Percentiles rank a stretch among this genome's conserved stretches.
Evolutionary conservation across 2,888 invertebrate species (phyloP).

Genomic region (Mesoligia furuncula): DNA sequence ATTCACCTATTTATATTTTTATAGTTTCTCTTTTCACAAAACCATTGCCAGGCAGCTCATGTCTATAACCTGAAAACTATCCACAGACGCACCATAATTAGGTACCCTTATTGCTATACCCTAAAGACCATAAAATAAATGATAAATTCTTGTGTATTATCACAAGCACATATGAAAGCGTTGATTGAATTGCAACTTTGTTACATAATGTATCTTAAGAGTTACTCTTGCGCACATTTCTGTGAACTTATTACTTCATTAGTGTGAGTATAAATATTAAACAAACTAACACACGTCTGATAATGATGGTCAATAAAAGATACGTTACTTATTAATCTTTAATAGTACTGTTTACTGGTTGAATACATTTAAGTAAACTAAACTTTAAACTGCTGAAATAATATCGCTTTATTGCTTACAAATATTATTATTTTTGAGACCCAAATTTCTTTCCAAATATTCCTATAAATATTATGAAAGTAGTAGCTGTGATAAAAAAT

Average conservation of each 20-base stretch:
- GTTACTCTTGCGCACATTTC: conserved; percentile 34
- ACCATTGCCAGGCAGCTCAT: neutral
- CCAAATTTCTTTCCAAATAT: neutral
- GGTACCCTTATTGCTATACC: neutral
- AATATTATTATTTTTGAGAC: neutral
- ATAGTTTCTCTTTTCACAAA: neutral
- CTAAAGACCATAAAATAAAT: conserved; percentile 17
- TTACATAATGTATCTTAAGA: conserved; percentile 4
- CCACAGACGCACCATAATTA: neutral
- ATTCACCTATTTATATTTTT: neutral
- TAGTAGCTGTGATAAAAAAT: neutral
- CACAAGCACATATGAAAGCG: conserved; percentile 20
- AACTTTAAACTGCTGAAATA: neutral
- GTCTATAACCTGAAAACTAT: neutral
- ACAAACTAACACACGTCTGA: conserved; percentile 9
- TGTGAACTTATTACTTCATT: conserved; percentile 23
- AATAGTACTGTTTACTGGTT: neutral
- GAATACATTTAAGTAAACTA: neutral
- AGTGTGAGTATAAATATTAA: conserved; percentile 18
- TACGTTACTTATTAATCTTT: neutral
- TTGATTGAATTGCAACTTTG: conserved; percentile 46
- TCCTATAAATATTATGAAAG: neutral
- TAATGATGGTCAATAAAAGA: neutral
- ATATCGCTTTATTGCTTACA: neutral
- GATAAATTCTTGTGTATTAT: conserved; percentile 7